Conservation (phyloP, 2,113 vertebrate genomes). For the Cephalopholis sonnerati region DNA sequence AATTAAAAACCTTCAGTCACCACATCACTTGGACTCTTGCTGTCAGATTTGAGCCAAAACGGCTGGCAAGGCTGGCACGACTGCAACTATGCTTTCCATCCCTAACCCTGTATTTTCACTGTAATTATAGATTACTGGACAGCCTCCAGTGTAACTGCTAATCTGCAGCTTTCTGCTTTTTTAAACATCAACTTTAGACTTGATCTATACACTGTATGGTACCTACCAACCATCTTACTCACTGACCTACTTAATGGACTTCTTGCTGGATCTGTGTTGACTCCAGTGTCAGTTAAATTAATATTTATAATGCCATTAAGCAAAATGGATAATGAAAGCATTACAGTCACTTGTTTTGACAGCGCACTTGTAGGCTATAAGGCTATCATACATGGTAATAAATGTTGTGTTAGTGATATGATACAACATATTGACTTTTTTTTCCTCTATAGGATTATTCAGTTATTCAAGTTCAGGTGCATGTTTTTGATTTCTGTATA, state of each 20-base stretch:
- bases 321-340: no score
- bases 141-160: not conserved
- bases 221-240: not conserved
- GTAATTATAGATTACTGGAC: constrained; percentile 17
- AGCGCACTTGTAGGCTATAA: no score
- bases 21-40: not conserved
- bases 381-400: not conserved
- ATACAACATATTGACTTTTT: not conserved
- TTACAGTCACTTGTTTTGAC: not conserved
- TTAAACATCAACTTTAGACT: not conserved
- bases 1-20: not conserved
- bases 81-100: not conserved
- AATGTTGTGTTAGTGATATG: not conserved
- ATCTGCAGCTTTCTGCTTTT: constrained; percentile 10
- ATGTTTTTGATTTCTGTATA: not conserved
- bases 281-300: no score
- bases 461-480: not conserved
- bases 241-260: not conserved
- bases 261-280: no score
- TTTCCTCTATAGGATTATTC: not conserved
- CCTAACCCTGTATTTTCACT: constrained; percentile 9
- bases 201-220: not conserved
- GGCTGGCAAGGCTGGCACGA: not conserved
- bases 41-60: not conserved
- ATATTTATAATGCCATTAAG: no score